A percentile compares a stretch with the other conserved stretches of the same genome.
These are phyloP conservation scores for Papilio glaucus DNA, from an alignment of 1,140 invertebrate species.

Conservation along the genomic window DNA sequence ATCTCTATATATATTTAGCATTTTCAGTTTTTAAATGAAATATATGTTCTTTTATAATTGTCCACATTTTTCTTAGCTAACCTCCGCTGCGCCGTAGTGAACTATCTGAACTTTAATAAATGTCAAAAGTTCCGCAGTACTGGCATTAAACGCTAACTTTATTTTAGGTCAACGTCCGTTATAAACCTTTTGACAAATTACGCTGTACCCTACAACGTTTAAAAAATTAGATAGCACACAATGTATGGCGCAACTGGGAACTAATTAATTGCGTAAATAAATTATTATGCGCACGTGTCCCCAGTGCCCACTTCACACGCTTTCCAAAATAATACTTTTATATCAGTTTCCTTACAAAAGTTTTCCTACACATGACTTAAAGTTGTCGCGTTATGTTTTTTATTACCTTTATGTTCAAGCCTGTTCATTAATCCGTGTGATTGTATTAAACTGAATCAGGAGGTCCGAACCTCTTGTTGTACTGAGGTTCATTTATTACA, in stretches of 20 bases:
- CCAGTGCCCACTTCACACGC: no score
- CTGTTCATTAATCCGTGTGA: no score
- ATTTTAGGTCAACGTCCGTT: neutral
- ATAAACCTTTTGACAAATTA: neutral
- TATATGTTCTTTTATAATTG: no score
- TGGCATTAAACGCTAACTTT: slow-evolving; percentile 2
- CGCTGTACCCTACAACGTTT: neutral
- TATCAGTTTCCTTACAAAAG: no score
- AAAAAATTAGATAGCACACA: neutral
- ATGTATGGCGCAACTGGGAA: neutral
- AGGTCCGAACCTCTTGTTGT: neutral
- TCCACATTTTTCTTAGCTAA: neutral
- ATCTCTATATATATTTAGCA: no score
- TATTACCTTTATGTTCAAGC: no score
- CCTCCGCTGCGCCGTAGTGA: neutral
- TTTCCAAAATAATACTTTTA: no score
- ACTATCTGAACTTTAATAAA: slow-evolving; percentile 18
- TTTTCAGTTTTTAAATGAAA: no score
- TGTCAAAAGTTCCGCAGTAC: slow-evolving; percentile 20
- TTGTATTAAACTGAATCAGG: no score
- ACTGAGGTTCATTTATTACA: neutral
- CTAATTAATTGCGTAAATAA: neutral
- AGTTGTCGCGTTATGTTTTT: no score
- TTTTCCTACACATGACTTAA: no score
- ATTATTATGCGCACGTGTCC: neutral